phyloP scores from a whole-genome alignment of 1,140 invertebrate species.

The Drosophila lowei region DNA sequence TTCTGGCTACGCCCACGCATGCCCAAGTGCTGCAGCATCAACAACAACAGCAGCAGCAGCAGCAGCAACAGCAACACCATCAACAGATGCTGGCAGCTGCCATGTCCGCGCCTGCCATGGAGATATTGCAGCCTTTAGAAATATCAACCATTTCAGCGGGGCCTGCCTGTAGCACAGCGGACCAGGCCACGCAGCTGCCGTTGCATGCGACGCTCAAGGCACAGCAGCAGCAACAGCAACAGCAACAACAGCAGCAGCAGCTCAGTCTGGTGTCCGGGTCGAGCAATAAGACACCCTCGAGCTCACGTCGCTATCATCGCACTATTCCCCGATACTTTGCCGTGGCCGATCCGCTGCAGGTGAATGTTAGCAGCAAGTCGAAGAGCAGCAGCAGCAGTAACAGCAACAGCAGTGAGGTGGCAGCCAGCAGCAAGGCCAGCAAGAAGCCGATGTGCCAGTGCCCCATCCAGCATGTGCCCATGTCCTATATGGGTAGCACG shows the following conservation, averaged over 20 bases:
- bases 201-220: slow-evolving; percentile 48
- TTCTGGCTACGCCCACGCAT: slow-evolving; percentile 56
- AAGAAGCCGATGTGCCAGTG: slow-evolving; percentile 83
- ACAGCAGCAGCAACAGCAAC: slow-evolving; percentile 39
- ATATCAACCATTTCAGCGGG: slow-evolving; percentile 61
- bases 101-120: slow-evolving; percentile 48
- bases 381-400: slow-evolving; percentile 44
- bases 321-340: slow-evolving; percentile 83
- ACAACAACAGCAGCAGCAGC: slow-evolving; percentile 47
- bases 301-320: slow-evolving; percentile 80
- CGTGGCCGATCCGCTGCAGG: slow-evolving; percentile 72
- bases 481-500: slow-evolving; percentile 82
- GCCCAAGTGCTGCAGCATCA: slow-evolving; percentile 38
- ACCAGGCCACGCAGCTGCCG: slow-evolving; percentile 66
- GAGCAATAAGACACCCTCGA: slow-evolving; percentile 70
- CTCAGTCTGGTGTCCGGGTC: slow-evolving; percentile 5
- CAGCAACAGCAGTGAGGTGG: slow-evolving; percentile 38
- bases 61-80: slow-evolving; percentile 45
- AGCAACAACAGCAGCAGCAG: slow-evolving; percentile 42
- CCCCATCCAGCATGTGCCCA: slow-evolving; percentile 82
- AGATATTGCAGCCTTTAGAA: slow-evolving; percentile 61
- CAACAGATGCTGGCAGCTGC: slow-evolving; percentile 45
- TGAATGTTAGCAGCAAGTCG: slow-evolving; percentile 57
- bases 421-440: slow-evolving; percentile 35
- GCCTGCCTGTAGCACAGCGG: slow-evolving; percentile 42